Percentiles rank a stretch among this genome's conserved stretches.
These are phyloP conservation scores for Drosophila novamexicana DNA, from an alignment of 1,140 invertebrate genomes.

Conservation along the genomic window DNA sequence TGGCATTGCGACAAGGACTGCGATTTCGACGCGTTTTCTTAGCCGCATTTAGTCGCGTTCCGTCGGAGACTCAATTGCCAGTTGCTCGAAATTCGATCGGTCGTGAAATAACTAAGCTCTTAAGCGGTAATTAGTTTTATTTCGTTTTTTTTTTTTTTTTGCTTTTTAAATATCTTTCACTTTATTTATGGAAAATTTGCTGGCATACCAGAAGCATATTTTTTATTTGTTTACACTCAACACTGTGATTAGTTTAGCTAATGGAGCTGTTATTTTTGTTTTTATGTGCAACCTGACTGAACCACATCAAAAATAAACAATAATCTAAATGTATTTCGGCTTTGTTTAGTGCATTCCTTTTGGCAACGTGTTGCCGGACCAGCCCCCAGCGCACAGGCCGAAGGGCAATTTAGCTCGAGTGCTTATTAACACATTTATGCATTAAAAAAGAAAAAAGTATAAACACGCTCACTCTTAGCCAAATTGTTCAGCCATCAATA, in stretches of 20 bases:
- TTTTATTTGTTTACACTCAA: slow-evolving; percentile 64
- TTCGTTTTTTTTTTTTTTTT: not conserved
- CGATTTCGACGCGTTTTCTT: slow-evolving; percentile 7
- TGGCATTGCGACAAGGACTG: slow-evolving; percentile 27
- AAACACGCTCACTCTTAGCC: slow-evolving; percentile 27
- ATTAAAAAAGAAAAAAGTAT: slow-evolving; percentile 16
- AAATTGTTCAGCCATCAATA: slow-evolving; percentile 36
- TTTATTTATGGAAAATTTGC: slow-evolving; percentile 34
- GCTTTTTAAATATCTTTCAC: not conserved
- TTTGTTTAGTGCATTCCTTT: slow-evolving; percentile 36
- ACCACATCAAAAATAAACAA: slow-evolving; percentile 76
- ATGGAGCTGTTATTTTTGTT: slow-evolving; percentile 52
- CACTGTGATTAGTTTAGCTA: slow-evolving; percentile 59
- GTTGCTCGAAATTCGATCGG: slow-evolving; percentile 2
- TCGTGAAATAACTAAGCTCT: not conserved
- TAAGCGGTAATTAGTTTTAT: slow-evolving; percentile 7
- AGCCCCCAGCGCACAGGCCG: slow-evolving; percentile 12
- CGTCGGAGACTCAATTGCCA: not conserved
- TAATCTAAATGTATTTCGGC: slow-evolving; percentile 16
- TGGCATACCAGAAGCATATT: slow-evolving; percentile 47
- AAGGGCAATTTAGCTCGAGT: slow-evolving; percentile 46
- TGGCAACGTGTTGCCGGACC: slow-evolving; percentile 8
- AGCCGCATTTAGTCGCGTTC: slow-evolving; percentile 4
- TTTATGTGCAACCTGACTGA: slow-evolving; percentile 75
- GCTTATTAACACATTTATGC: slow-evolving; percentile 47